These are phyloP conservation scores for Empis stercorea DNA, from an alignment of 2,888 invertebrate genomes.

Conservation along the genomic window DNA sequence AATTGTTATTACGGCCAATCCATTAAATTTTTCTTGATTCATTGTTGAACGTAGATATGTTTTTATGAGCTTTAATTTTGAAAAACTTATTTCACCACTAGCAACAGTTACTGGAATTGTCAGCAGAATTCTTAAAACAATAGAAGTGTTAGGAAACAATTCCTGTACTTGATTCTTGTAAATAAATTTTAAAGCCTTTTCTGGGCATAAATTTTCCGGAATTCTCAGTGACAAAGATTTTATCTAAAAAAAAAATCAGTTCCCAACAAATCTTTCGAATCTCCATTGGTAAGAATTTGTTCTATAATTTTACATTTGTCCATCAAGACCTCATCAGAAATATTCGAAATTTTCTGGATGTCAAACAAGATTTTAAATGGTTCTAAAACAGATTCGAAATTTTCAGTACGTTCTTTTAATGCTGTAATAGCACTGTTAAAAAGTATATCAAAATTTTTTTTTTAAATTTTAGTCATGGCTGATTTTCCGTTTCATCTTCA, in stretches of 20 bases:
- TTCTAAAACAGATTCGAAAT: not conserved
- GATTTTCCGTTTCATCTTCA: not conserved
- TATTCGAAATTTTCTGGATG: not conserved
- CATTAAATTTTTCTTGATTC: not conserved
- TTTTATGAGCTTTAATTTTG: slow-evolving; percentile 2
- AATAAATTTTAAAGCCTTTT: no score
- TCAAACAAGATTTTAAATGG: not conserved
- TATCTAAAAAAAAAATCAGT: not conserved
- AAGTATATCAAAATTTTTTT: not conserved
- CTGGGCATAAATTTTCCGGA: no score
- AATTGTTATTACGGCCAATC: not conserved
- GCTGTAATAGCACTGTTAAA: not conserved
- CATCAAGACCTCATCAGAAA: not conserved
- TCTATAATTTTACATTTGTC: not conserved
- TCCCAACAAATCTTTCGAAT: not conserved
- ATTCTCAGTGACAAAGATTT: not conserved
- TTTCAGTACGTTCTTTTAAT: not conserved
- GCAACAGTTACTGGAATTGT: slow-evolving; percentile 1
- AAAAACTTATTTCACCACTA: slow-evolving; percentile 3
- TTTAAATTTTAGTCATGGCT: not conserved
- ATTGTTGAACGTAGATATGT: slow-evolving; percentile 1
- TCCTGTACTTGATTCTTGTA: not conserved
- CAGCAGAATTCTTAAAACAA: not conserved
- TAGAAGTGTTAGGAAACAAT: slow-evolving; percentile 1
- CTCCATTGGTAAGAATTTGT: not conserved